Conservation (phyloP, 2,797 vertebrate genomes). For the Amazonetta brasiliensis region DNA sequence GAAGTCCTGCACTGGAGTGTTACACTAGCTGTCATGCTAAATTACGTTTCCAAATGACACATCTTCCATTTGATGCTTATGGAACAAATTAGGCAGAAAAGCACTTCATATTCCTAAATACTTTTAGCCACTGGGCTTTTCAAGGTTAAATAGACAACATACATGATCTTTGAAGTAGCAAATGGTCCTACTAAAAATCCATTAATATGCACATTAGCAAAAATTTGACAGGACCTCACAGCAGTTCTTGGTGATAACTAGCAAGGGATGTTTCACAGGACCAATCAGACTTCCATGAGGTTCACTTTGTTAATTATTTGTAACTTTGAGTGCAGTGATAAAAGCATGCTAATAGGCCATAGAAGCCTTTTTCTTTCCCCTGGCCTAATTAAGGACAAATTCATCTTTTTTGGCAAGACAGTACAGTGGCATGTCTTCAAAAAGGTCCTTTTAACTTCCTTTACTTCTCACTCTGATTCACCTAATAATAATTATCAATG, state of each 20-base stretch:
- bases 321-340: neutral
- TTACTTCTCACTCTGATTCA: slow-evolving; percentile 3
- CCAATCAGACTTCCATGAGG: neutral
- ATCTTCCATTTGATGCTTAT: slow-evolving; percentile 70
- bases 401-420: neutral
- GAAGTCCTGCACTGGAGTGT: neutral
- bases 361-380: neutral
- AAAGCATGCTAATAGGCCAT: neutral
- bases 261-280: slow-evolving; percentile 20
- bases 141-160: slow-evolving; percentile 69
- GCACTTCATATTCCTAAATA: slow-evolving; percentile 62
- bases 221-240: slow-evolving; percentile 38
- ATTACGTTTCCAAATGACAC: neutral
- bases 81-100: slow-evolving; percentile 78
- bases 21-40: slow-evolving; percentile 6
- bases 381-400: slow-evolving; percentile 29
- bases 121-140: slow-evolving; percentile 45
- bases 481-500: neutral
- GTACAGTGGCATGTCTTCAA: neutral
- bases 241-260: slow-evolving; percentile 29
- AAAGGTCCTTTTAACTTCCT: neutral
- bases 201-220: slow-evolving; percentile 67
- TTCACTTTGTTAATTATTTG: slow-evolving; percentile 16
- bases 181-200: slow-evolving; percentile 60
- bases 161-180: slow-evolving; percentile 50